Conservation (phyloP, 2,888 invertebrate genomes). For the Melipona bicolor region DNA sequence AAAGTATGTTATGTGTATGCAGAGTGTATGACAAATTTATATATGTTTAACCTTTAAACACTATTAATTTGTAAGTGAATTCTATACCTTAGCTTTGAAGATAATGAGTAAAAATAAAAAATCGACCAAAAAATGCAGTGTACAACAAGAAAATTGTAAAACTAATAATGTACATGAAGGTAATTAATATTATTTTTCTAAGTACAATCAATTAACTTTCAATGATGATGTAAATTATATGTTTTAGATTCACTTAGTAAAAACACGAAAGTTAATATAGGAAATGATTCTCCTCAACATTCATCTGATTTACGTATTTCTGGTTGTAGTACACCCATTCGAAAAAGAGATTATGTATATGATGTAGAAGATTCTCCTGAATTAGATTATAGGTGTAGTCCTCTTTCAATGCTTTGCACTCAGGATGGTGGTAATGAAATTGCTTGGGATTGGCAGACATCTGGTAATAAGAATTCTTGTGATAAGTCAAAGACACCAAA, state of each 20-base stretch:
- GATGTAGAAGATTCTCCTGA: constrained; percentile 60
- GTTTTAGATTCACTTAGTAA: constrained; percentile 16
- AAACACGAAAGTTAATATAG: constrained; percentile 16
- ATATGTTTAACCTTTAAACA: constrained; percentile 17
- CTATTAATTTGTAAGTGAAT: neutral
- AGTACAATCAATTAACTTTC: neutral
- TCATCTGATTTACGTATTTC: constrained; percentile 7
- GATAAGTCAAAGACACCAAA: constrained; percentile 17
- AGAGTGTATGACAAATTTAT: constrained; percentile 19
- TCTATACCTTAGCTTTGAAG: neutral
- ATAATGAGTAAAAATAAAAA: constrained; percentile 46
- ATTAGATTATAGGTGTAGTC: constrained; percentile 71
- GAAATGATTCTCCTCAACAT: constrained; percentile 27
- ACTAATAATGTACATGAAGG: constrained; percentile 29
- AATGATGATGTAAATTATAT: neutral
- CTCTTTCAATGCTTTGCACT: constrained; percentile 79
- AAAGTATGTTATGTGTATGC: neutral
- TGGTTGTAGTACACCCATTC: constrained; percentile 70
- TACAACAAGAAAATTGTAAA: neutral
- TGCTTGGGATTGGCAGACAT: constrained; percentile 85
- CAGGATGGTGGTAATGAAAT: constrained; percentile 84
- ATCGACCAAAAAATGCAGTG: neutral
- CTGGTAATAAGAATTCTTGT: constrained; percentile 66
- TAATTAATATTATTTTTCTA: constrained; percentile 16
- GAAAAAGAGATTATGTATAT: constrained; percentile 26